A percentile compares a stretch with the other conserved stretches of the same genome.
phyloP scores from a whole-genome alignment of 2,113 vertebrate genomes.

The Passer montanus region DNA sequence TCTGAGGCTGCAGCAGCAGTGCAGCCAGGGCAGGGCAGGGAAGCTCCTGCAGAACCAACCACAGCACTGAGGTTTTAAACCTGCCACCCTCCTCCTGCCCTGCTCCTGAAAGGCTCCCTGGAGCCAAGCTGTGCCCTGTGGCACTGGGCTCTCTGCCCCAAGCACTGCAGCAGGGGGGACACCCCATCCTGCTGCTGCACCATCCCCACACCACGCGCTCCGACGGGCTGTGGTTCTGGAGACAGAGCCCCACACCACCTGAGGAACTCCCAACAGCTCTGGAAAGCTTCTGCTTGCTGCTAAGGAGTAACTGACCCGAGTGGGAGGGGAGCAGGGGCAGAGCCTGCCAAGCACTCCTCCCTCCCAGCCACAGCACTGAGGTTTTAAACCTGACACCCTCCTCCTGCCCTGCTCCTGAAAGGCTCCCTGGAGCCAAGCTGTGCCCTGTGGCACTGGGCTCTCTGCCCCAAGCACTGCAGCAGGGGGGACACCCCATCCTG shows the following conservation, averaged over 20 bases:
- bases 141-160: background rate
- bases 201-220: fast-evolving
- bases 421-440: background rate
- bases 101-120: background rate
- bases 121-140: background rate
- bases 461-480: background rate
- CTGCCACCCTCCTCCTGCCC: background rate
- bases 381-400: fast-evolving
- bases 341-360: fast-evolving
- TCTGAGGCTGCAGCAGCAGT: fast-evolving
- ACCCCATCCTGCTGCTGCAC: background rate
- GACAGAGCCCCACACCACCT: background rate
- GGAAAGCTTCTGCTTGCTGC: fast-evolving
- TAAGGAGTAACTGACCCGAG: fast-evolving
- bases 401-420: background rate
- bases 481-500: background rate
- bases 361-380: fast-evolving
- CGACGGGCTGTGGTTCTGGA: fast-evolving
- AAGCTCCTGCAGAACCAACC: background rate
- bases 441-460: background rate
- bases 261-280: background rate
- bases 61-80: fast-evolving
- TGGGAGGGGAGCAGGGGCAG: background rate
- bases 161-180: background rate
- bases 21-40: fast-evolving